Evolutionary conservation across 2,888 invertebrate genomes (phyloP).

Genomic region (Apamea epomidion): DNA sequence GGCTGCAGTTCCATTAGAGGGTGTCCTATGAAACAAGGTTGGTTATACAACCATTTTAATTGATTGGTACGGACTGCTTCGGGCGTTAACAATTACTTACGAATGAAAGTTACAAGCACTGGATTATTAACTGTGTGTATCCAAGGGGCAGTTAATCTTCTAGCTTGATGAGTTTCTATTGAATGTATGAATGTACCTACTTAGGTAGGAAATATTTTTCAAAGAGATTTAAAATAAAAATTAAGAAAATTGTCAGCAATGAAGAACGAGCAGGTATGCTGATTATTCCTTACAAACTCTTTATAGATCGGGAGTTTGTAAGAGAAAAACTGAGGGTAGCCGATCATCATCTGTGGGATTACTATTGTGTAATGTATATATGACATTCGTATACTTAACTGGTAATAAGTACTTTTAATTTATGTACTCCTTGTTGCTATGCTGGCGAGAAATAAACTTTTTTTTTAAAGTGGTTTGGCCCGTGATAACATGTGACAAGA

Average conservation of each 20-base stretch:
- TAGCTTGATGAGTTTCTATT: neutral
- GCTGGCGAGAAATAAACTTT: too few species aligned
- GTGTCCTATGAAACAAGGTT: conserved; percentile 29
- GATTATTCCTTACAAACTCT: neutral
- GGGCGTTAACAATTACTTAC: conserved; percentile 13
- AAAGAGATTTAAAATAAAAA: too few species aligned
- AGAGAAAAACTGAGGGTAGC: neutral
- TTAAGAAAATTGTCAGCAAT: neutral
- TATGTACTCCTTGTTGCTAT: too few species aligned
- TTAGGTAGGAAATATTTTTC: too few species aligned
- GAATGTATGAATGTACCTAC: neutral
- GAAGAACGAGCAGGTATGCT: neutral
- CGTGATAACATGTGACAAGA: neutral
- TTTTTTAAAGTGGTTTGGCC: too few species aligned
- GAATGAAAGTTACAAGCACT: conserved; percentile 11
- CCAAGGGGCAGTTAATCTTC: neutral
- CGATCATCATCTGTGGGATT: too few species aligned
- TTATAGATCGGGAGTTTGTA: neutral
- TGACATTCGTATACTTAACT: too few species aligned
- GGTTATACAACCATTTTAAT: conserved; percentile 31
- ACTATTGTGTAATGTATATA: too few species aligned
- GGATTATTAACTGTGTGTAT: neutral
- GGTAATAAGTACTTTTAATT: too few species aligned
- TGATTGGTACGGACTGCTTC: conserved; percentile 32
- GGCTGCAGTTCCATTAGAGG: conserved; percentile 36